Evolutionary conservation across 2,113 vertebrate species (phyloP).

Genomic region (Menidia beryllina): DNA sequence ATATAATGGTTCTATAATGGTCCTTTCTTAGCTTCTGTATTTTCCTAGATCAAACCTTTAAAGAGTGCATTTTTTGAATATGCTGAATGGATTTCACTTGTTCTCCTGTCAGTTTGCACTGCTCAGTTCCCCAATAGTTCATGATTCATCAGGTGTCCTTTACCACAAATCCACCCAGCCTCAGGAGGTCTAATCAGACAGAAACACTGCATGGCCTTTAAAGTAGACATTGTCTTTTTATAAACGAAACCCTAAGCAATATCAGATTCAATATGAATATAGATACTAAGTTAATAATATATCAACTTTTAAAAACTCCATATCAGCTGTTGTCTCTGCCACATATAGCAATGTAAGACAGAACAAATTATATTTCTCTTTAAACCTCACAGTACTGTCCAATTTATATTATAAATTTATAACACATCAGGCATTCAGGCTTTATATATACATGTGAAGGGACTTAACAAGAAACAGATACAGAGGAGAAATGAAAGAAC

Average conservation of each 20-base stretch:
- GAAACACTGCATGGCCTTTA: conserved; percentile 22
- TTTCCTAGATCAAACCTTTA: background rate
- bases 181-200: conserved; percentile 20
- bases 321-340: background rate
- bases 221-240: conserved; percentile 10
- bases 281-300: conserved; percentile 8
- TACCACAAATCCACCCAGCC: background rate
- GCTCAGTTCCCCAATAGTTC: too few species aligned
- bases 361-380: background rate
- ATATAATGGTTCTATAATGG: background rate
- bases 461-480: background rate
- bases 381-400: background rate
- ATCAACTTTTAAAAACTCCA: background rate
- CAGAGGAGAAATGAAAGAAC: background rate
- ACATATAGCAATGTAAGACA: background rate
- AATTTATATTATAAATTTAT: too few species aligned
- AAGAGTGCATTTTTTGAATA: background rate
- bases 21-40: background rate
- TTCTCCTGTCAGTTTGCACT: too few species aligned
- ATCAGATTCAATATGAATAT: conserved; percentile 7
- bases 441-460: background rate
- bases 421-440: conserved; percentile 3
- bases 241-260: background rate
- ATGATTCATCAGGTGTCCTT: conserved; percentile 12
- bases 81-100: background rate